Conservation (phyloP, 2,888 invertebrate species). For the Tipula confusa region DNA sequence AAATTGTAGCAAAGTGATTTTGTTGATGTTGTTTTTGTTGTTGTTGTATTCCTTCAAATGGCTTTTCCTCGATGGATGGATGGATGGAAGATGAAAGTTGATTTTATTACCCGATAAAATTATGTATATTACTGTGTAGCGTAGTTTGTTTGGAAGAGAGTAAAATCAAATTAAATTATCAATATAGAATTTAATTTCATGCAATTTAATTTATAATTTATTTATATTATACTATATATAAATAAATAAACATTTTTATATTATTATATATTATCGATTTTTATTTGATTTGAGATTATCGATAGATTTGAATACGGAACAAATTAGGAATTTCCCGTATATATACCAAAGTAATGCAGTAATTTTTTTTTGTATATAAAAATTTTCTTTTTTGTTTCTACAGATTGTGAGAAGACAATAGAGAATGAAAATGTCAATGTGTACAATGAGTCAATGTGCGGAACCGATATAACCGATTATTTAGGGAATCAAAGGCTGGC, state of each 20-base stretch:
- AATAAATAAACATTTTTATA: slow-evolving; percentile 3
- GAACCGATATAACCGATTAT: slow-evolving; percentile 34
- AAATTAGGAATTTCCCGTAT: not conserved
- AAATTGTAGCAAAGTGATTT: not conserved
- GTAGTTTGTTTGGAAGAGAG: not conserved
- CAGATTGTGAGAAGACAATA: slow-evolving; percentile 35
- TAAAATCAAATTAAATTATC: slow-evolving; percentile 31
- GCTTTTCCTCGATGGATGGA: not conserved
- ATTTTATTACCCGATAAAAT: not conserved
- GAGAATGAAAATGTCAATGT: slow-evolving; percentile 34
- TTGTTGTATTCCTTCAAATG: not conserved
- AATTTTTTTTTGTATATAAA: not conserved
- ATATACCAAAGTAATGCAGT: not conserved
- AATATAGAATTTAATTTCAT: slow-evolving; percentile 8
- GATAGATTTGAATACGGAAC: not conserved
- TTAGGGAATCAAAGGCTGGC: slow-evolving; percentile 34
- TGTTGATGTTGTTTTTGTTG: not conserved
- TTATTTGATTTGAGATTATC: slow-evolving; percentile 27
- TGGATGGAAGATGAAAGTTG: not conserved
- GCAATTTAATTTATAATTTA: slow-evolving; percentile 27
- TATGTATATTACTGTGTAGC: not conserved
- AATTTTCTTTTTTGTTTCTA: slow-evolving; percentile 28
- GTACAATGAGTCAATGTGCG: slow-evolving; percentile 33
- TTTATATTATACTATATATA: no score
- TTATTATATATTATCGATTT: not conserved